Conservation (phyloP, 2,888 invertebrate genomes). For the Ochropleura leucogaster region DNA sequence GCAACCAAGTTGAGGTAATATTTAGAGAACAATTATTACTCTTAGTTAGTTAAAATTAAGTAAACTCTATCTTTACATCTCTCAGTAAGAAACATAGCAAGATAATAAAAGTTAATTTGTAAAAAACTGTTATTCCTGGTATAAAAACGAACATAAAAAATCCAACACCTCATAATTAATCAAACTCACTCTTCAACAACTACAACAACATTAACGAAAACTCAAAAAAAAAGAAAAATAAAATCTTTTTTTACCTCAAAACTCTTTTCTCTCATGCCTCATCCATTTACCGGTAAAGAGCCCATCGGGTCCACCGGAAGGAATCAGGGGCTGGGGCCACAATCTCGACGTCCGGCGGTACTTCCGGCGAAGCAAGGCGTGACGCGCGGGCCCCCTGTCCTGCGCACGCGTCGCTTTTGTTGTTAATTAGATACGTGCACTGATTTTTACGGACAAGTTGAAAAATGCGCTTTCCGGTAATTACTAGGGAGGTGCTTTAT, state of each 20-base stretch:
- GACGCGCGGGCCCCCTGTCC: slow-evolving; percentile 80
- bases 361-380: slow-evolving; percentile 81
- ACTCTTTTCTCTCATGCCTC: slow-evolving; percentile 54
- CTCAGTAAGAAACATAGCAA: background rate
- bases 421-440: slow-evolving; percentile 66
- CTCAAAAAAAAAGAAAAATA: background rate
- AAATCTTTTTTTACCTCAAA: slow-evolving; percentile 31
- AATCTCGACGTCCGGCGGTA: slow-evolving; percentile 87
- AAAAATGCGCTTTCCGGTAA: slow-evolving; percentile 66
- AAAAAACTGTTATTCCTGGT: background rate
- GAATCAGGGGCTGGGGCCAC: slow-evolving; percentile 88
- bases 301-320: slow-evolving; percentile 84
- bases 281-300: slow-evolving; percentile 59
- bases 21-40: background rate
- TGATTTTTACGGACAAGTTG: slow-evolving; percentile 63
- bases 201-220: background rate
- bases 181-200: background rate
- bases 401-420: slow-evolving; percentile 83
- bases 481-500: slow-evolving; percentile 44
- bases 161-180: background rate
- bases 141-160: background rate
- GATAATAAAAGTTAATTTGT: background rate
- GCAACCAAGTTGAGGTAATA: background rate
- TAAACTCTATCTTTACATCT: background rate
- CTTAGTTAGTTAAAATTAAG: background rate